Evolutionary conservation across 2,888 invertebrate species (phyloP), one percentile per base, ranked within the genome.

Genomic region (Dermolepida albohirtum): DNA sequence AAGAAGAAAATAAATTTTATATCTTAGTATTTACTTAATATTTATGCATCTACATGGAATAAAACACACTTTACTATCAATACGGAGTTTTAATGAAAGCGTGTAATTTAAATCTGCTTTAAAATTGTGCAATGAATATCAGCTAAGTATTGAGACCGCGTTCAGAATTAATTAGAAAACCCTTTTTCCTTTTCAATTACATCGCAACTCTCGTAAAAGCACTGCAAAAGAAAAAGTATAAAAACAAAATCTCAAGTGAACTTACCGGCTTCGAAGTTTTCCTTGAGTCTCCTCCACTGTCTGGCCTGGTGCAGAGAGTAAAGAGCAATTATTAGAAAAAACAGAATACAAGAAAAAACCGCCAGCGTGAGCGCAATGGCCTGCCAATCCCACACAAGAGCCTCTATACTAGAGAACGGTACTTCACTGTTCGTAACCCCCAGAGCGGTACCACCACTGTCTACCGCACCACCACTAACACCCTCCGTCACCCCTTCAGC

Each of bases 201-300:
- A 10, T 39, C n/a, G 64, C 40, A 65, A 54, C 52, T 54, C 47
- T 47, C 17, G 50, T 44, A 8, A 10, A n/a, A 41, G 34, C 41
- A 59, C 29, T 49, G 40, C 14, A 27, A 51, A 64, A 16, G 16
- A 63, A 50, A 64, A 54, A 16, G 11, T 10, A 54, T 12, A 29
- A 66, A n/a, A 66, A 59, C 14, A 50, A 16, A 66, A 12, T 59
- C 29, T 67, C 50, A 44, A 34, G 34, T 29, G 29, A 16, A 74
- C 87, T 87, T 82, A 93, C 93, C 93, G 84, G 91, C 90, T 81
- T 91, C 90, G 75, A 92, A 89, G 78, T 90, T 90, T 78, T 88
- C 89, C 83, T 93, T 92, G 80, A 93, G 88, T 78, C 89, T 87
- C 81, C 89, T 88, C 93, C 93, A 93, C 81, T 93, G 93, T 78